phyloP scores from a whole-genome alignment of 2,888 invertebrate genomes.

The Punctoribates punctum region DNA sequence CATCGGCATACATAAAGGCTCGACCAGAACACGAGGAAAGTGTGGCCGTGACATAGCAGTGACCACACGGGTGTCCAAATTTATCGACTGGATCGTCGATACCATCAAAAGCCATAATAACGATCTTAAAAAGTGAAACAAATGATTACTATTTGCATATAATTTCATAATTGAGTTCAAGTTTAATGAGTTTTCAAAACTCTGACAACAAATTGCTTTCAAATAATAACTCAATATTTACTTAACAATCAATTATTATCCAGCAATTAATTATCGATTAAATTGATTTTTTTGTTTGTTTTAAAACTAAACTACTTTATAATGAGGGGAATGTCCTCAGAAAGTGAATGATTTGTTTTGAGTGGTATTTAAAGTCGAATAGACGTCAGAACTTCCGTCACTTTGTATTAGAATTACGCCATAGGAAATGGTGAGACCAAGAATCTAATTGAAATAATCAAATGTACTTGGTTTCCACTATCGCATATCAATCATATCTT shows the following conservation, averaged over 20 bases:
- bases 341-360: neutral
- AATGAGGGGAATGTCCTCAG: no score
- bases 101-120: slow-evolving; percentile 14
- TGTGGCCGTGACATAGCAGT: neutral
- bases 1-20: slow-evolving; percentile 29
- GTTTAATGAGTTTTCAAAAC: no score
- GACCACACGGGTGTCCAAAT: slow-evolving; percentile 9
- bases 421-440: neutral
- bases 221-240: no score
- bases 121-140: neutral
- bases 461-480: no score
- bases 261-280: no score
- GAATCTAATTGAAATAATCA: neutral
- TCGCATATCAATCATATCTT: no score
- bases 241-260: no score
- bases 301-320: no score
- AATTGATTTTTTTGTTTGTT: no score
- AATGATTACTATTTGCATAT: no score
- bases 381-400: neutral
- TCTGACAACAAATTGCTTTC: no score
- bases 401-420: neutral
- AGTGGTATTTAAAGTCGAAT: neutral
- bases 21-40: neutral
- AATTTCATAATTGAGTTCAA: no score
- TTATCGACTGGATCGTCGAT: slow-evolving; percentile 23